These are phyloP conservation scores for Protophormia terraenovae DNA, from an alignment of 2,888 invertebrate genomes.

Conservation along the genomic window DNA sequence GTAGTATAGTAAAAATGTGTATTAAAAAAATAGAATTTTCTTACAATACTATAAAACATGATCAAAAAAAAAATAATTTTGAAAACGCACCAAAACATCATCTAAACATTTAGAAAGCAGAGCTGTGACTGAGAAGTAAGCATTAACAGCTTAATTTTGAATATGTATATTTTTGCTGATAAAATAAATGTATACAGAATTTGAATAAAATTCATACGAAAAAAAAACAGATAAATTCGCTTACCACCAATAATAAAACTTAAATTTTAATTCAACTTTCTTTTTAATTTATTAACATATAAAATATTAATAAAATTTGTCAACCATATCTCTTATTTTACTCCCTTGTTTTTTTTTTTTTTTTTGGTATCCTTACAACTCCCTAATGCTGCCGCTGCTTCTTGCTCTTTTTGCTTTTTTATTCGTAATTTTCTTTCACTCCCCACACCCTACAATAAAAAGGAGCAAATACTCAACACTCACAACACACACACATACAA, in stretches of 20 bases:
- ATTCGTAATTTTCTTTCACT: background rate
- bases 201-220: background rate
- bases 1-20: background rate
- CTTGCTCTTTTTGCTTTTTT: slow-evolving; percentile 3
- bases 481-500: background rate
- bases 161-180: background rate
- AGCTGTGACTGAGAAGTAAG: background rate
- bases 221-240: background rate
- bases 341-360: background rate
- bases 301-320: background rate
- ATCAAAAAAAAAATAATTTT: background rate
- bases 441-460: background rate
- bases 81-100: background rate
- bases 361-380: slow-evolving; percentile 10
- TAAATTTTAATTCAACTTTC: background rate
- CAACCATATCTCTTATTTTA: background rate
- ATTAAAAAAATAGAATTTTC: background rate
- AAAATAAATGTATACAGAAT: slow-evolving; percentile 9
- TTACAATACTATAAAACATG: background rate
- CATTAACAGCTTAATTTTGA: background rate
- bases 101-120: background rate
- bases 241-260: background rate
- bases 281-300: too few relatives aligned
- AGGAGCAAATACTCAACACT: background rate
- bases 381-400: slow-evolving; percentile 28